Percentiles rank a stretch among this genome's conserved stretches.
Evolutionary conservation across 2,113 vertebrate genomes (phyloP).

Genomic region (Ginglymostoma cirratum): DNA sequence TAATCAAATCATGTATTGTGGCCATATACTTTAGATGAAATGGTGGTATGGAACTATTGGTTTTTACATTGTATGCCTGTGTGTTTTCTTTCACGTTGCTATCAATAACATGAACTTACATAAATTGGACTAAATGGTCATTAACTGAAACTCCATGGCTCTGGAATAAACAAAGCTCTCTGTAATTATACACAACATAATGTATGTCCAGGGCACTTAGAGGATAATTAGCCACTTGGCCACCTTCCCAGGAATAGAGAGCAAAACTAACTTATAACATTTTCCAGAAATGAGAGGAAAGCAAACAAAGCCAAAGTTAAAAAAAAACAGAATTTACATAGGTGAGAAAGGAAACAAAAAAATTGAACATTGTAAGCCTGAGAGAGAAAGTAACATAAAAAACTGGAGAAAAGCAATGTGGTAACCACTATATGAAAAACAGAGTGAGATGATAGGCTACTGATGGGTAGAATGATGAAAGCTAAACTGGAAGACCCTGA

Average conservation of each 20-base stretch:
- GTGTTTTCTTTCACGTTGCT: neutral
- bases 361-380: neutral
- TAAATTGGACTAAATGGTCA: neutral
- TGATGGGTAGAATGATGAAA: neutral
- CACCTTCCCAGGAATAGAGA: neutral
- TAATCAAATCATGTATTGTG: neutral
- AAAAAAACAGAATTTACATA: neutral
- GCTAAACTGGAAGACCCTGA: neutral
- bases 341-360: neutral
- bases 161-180: neutral
- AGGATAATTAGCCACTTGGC: constrained; percentile 23
- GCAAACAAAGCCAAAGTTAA: neutral
- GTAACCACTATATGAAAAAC: neutral
- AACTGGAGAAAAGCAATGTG: neutral
- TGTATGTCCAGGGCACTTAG: neutral
- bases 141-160: neutral
- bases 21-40: constrained; percentile 11
- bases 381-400: neutral
- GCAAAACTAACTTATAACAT: constrained; percentile 1
- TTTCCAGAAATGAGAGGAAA: neutral
- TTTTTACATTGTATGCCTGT: neutral
- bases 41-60: neutral
- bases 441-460: neutral
- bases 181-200: constrained; percentile 8
- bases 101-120: neutral